phyloP scores from a whole-genome alignment of 2,888 invertebrate species.

The Metallyticus violacea region DNA sequence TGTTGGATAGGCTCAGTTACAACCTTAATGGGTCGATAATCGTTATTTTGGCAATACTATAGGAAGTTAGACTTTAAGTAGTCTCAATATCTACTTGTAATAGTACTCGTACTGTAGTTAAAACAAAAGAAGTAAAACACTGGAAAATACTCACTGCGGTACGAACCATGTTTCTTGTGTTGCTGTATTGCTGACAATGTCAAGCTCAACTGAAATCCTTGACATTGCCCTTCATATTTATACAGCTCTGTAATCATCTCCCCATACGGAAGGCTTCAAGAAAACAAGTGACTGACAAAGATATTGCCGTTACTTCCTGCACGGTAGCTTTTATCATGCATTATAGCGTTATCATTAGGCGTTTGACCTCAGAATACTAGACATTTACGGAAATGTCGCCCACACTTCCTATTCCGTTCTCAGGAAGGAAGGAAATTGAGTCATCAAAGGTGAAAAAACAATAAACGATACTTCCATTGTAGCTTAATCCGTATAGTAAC shows the following conservation, averaged over 20 bases:
- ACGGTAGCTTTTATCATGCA: background rate
- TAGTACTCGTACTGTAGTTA: too few species aligned
- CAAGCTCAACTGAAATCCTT: background rate
- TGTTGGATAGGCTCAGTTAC: too few species aligned
- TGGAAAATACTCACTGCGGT: background rate
- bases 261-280: background rate
- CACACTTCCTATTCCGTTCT: background rate
- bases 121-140: too few species aligned
- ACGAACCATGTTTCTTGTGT: background rate
- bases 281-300: background rate
- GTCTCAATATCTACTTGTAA: too few species aligned
- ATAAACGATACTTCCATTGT: background rate
- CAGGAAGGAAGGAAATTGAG: background rate
- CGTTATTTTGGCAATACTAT: too few species aligned
- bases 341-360: background rate
- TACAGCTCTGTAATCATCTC: background rate
- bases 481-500: too few species aligned
- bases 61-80: too few species aligned
- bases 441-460: background rate
- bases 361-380: background rate
- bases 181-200: background rate
- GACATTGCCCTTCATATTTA: background rate
- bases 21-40: too few species aligned
- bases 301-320: background rate
- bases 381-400: background rate